Evolutionary conservation across 2,888 invertebrate genomes (phyloP).

Genomic region (Athalia rosae): DNA sequence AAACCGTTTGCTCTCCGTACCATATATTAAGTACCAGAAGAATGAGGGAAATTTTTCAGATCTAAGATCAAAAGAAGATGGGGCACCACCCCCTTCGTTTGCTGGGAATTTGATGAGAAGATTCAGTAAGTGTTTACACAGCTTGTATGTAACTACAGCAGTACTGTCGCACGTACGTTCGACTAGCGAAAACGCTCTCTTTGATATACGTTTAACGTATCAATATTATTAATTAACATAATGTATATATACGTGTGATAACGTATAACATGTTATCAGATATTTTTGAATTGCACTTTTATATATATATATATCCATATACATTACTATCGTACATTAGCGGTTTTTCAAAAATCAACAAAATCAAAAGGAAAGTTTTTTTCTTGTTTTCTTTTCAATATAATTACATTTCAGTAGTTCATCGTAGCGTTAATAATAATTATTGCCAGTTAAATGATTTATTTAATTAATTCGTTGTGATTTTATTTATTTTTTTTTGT

Average conservation of each 20-base stretch:
- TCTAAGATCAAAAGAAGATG: slow-evolving; percentile 72
- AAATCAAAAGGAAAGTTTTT: background rate
- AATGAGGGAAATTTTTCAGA: slow-evolving; percentile 74
- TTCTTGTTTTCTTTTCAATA: background rate
- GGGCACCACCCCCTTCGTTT: slow-evolving; percentile 69
- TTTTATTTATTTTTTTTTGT: background rate
- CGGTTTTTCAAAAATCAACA: background rate
- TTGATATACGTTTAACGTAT: background rate
- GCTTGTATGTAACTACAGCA: slow-evolving; percentile 35
- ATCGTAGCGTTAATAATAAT: slow-evolving; percentile 27
- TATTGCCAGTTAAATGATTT: slow-evolving; percentile 23
- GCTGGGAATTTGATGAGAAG: slow-evolving; percentile 87
- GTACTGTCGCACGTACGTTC: slow-evolving; percentile 42
- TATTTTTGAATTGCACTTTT: slow-evolving; percentile 25
- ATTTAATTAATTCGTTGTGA: background rate
- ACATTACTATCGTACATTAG: background rate
- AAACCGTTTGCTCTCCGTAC: slow-evolving; percentile 84
- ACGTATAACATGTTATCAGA: background rate
- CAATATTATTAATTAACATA: background rate
- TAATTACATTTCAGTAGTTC: slow-evolving; percentile 23
- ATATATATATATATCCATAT: background rate
- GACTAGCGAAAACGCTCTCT: slow-evolving; percentile 39
- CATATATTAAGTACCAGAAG: slow-evolving; percentile 82
- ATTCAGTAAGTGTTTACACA: slow-evolving; percentile 86
- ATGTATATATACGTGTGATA: slow-evolving; percentile 1